Conservation (phyloP, 2,888 invertebrate genomes). For the Acleris emargana region DNA sequence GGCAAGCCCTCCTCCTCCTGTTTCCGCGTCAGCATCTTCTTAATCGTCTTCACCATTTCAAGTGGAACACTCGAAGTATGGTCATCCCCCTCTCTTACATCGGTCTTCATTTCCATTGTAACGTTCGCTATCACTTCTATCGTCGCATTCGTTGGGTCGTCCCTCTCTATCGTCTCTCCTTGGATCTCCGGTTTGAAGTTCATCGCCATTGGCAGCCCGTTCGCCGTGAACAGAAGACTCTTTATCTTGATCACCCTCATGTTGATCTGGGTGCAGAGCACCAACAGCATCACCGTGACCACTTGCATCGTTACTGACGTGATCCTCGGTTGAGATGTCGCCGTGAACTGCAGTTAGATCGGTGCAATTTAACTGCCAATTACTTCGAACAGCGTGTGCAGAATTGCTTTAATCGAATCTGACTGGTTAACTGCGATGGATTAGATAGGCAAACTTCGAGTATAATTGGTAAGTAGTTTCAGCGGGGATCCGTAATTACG, state of each 20-base stretch:
- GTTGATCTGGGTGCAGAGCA: conserved; percentile 8
- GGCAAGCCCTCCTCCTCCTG: neutral
- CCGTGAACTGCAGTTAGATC: conserved; percentile 4
- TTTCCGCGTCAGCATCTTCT: neutral
- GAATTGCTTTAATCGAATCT: conserved; percentile 25
- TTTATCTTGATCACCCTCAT: conserved; percentile 18
- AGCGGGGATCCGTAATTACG: neutral
- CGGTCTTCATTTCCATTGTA: too few species aligned
- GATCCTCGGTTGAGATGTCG: neutral
- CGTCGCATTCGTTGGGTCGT: neutral
- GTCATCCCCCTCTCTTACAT: too few species aligned
- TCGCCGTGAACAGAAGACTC: conserved; percentile 6
- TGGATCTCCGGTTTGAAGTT: conserved; percentile 6
- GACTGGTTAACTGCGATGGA: neutral
- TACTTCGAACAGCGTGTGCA: conserved; percentile 23
- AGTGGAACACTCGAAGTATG: too few species aligned
- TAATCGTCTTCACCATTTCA: neutral
- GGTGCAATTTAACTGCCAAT: conserved; percentile 18
- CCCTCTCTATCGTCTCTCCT: neutral
- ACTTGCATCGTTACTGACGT: neutral
- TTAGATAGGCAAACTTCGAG: conserved; percentile 2
- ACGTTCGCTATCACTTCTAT: neutral
- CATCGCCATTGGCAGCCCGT: conserved; percentile 19
- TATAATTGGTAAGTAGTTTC: conserved; percentile 10
- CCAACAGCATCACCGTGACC: neutral